Evolutionary conservation across 1,140 invertebrate species (phyloP).

Genomic region (Thaumetopoea pityocampa): DNA sequence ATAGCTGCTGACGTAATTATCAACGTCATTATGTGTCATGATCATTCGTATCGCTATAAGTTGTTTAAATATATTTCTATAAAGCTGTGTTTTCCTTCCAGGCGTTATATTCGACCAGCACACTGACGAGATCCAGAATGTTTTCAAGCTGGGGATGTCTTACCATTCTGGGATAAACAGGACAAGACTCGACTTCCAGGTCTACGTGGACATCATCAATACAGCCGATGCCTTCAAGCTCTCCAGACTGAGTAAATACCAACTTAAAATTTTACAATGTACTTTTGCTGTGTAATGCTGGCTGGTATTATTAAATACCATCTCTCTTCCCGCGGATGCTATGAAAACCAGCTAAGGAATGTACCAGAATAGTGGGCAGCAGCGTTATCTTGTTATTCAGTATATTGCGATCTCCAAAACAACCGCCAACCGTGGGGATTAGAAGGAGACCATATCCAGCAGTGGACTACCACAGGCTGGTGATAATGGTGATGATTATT

Average conservation of each 20-base stretch:
- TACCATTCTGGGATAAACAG: constrained; percentile 90
- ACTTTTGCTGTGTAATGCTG: neutral
- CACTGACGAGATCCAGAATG: constrained; percentile 91
- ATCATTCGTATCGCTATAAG: too few relatives aligned
- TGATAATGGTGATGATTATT: too few relatives aligned
- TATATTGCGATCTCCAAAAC: too few relatives aligned
- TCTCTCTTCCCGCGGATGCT: too few relatives aligned
- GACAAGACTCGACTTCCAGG: constrained; percentile 87
- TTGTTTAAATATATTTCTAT: too few relatives aligned
- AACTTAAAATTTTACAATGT: neutral
- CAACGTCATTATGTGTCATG: too few relatives aligned
- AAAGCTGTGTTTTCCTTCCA: constrained; percentile 67
- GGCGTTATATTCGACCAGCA: constrained; percentile 93
- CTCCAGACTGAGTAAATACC: constrained; percentile 89
- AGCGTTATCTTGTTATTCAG: too few relatives aligned
- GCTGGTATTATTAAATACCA: neutral
- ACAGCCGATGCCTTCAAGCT: constrained; percentile 94
- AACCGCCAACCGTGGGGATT: too few relatives aligned
- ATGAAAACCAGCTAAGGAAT: too few relatives aligned
- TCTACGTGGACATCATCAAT: constrained; percentile 92
- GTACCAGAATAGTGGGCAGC: too few relatives aligned
- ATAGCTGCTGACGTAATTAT: constrained; percentile 12
- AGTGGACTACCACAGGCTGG: too few relatives aligned
- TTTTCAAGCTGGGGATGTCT: constrained; percentile 91
- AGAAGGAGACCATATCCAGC: too few relatives aligned